Conservation (phyloP, 2,888 invertebrate genomes). For the Hydrotaea diabolus region DNA sequence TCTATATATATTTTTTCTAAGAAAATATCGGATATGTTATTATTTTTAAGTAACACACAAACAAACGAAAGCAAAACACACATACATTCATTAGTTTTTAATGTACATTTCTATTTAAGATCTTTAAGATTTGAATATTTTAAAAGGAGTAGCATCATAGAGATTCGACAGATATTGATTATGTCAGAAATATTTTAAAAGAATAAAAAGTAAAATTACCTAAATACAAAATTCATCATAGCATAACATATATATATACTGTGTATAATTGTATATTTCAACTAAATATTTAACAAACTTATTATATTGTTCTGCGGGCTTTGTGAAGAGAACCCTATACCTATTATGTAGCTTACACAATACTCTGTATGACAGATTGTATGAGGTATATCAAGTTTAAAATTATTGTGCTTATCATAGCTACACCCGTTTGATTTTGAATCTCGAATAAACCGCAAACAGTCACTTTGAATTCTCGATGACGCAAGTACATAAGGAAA, state of each 20-base stretch:
- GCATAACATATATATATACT: slow-evolving; percentile 42
- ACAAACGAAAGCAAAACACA: slow-evolving; percentile 12
- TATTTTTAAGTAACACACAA: slow-evolving; percentile 38
- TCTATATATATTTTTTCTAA: slow-evolving; percentile 41
- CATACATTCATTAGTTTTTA: slow-evolving; percentile 58
- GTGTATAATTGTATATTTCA: too few species aligned
- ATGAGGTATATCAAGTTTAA: slow-evolving; percentile 41
- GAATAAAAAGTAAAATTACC: slow-evolving; percentile 30
- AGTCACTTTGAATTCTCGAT: slow-evolving; percentile 7
- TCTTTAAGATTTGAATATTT: slow-evolving; percentile 62
- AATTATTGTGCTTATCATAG: slow-evolving; percentile 21
- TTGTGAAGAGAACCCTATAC: too few species aligned
- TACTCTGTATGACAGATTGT: slow-evolving; percentile 32
- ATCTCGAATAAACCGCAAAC: slow-evolving; percentile 52
- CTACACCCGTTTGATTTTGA: slow-evolving; percentile 15
- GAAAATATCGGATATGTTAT: slow-evolving; percentile 62
- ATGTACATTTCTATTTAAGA: slow-evolving; percentile 62
- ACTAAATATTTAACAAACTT: too few species aligned
- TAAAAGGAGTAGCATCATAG: slow-evolving; percentile 43
- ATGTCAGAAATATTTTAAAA: slow-evolving; percentile 53
- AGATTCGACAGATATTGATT: slow-evolving; percentile 50
- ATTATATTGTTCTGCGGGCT: too few species aligned
- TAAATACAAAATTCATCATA: slow-evolving; percentile 42
- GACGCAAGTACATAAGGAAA: slow-evolving; percentile 11
- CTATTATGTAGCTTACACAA: not conserved